Evolutionary conservation across 2,113 vertebrate species (phyloP).

Genomic region (Chunga burmeisteri): DNA sequence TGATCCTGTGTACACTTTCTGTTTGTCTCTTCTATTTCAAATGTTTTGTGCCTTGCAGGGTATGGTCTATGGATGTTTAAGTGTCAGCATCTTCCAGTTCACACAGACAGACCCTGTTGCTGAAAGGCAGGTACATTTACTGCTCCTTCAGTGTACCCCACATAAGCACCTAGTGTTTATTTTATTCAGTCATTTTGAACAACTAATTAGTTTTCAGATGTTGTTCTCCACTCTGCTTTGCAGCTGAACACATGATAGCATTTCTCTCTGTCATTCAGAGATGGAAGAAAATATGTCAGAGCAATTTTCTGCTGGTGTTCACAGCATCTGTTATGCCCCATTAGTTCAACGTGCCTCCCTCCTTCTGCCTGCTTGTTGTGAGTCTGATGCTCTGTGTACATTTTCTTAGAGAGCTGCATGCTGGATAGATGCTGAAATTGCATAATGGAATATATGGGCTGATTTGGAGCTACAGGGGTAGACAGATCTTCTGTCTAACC

Average conservation of each 20-base stretch:
- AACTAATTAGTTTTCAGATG: not conserved
- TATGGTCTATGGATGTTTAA: not conserved
- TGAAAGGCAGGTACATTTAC: not conserved
- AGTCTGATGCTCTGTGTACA: not conserved
- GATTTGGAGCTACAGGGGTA: not conserved
- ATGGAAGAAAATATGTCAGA: not conserved
- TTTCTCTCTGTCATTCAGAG: not conserved
- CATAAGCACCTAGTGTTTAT: not conserved
- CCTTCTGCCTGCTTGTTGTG: too few relatives aligned
- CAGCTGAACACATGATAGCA: not conserved
- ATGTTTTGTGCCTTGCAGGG: not conserved
- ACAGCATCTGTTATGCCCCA: accelerated
- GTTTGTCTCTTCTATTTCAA: not conserved
- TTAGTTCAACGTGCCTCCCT: not conserved
- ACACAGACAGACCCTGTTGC: not conserved
- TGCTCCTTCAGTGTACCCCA: not conserved
- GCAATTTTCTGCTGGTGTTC: not conserved
- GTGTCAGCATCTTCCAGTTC: not conserved
- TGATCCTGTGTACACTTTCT: not conserved
- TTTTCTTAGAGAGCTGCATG: not conserved
- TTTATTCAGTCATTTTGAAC: not conserved
- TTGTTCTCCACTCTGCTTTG: not conserved
- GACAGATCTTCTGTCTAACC: not conserved
- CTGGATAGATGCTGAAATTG: not conserved
- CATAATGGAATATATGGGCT: too few relatives aligned